Evolutionary conservation across 2,113 vertebrate species (phyloP), one percentile per base, ranked within the genome.

Genomic region (Bos taurus): DNA sequence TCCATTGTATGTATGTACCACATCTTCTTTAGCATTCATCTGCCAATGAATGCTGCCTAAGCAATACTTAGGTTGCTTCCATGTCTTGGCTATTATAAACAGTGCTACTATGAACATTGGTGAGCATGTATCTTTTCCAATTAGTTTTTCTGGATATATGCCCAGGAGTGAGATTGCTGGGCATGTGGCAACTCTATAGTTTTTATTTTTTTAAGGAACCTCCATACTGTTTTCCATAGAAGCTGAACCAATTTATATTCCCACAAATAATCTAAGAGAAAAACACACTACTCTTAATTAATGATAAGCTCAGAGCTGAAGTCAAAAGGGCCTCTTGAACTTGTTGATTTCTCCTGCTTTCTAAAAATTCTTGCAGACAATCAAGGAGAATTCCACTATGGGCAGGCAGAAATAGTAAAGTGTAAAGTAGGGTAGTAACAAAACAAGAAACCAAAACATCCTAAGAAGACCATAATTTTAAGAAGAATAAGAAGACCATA

Each of bases 401-500:
- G 91, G 88, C 30, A 93, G 30, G 54, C 48, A 80, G 57, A 90
- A 90, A 97, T 2, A 90, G 54, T 26, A 6, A 91, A 94, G 1
- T 59, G 30, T 52, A 74, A 77, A 78, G 15, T 25, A 71, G 57
- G 8, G 4, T 19, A 84, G 30, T 59, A 88, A 74, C 43, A 81
- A 97, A 96, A 83, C 26, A 43, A 94, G 46, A 92, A 57, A 87
- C 9, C 12, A 48, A 86, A 96, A 92, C 93, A 85, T 60, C 82
- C 48, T n/a, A 57, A 57, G 36, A 95, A 96, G 33, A 95, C 26
- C 14, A 59, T 86, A 85, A 96, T 85, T 96, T 87, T 85, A 96
- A 36, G 36, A 36, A 36, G 36, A 36, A 36, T 36, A 36, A 36
- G 36, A 36, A 36, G 36, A 81, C 71, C 67, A 48, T 94, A 10